Conservation (phyloP, 1,140 invertebrate genomes). For the Diplogasteroides magnus region DNA sequence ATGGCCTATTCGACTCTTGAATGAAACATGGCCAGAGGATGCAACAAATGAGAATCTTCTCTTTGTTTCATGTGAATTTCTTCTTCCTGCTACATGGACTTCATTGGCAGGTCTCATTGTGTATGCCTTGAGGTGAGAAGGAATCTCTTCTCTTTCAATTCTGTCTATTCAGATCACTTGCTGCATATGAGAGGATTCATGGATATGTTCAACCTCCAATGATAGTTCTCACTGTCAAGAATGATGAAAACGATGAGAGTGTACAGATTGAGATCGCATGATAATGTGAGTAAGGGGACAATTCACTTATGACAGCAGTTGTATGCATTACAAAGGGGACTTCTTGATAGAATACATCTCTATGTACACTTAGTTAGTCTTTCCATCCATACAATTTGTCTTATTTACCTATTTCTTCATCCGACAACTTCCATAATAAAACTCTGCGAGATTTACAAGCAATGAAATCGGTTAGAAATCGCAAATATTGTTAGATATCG, state of each 20-base stretch:
- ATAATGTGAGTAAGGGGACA: no score
- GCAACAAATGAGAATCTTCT: conserved; percentile 5
- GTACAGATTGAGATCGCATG: conserved; percentile 37
- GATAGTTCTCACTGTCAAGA: conserved; percentile 34
- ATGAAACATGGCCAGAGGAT: not conserved
- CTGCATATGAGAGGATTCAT: conserved; percentile 23
- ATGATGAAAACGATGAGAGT: conserved; percentile 35
- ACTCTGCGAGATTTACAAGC: no score
- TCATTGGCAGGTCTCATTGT: not conserved
- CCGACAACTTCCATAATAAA: no score
- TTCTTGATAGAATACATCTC: no score
- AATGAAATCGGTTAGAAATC: no score
- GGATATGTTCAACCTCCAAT: conserved; percentile 34
- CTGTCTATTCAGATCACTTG: not conserved
- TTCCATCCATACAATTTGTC: no score
- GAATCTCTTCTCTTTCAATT: not conserved
- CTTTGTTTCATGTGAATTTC: conserved; percentile 27
- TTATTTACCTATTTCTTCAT: no score
- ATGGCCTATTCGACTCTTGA: not conserved
- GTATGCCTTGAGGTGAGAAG: not conserved
- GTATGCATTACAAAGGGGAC: conserved; percentile 9
- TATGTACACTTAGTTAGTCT: no score
- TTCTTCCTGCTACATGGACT: conserved; percentile 21
- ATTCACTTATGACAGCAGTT: not conserved
- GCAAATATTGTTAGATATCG: no score